Percentiles rank a stretch among this genome's conserved stretches.
phyloP scores from a whole-genome alignment of 2,113 vertebrate genomes.

The Tursiops truncatus region DNA sequence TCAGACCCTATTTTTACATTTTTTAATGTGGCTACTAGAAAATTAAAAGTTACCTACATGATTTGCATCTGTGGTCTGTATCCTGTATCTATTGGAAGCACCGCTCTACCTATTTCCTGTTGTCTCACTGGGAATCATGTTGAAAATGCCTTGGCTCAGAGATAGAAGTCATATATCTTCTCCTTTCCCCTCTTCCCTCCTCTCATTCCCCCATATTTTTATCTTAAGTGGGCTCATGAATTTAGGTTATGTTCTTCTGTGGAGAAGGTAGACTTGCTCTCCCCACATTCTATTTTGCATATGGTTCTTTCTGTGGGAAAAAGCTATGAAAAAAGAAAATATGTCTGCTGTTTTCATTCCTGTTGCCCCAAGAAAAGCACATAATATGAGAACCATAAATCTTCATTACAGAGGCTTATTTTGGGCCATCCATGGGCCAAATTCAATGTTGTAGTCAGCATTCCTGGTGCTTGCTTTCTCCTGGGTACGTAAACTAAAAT shows the following conservation, averaged over 20 bases:
- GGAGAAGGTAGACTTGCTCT: neutral
- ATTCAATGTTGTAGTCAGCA: neutral
- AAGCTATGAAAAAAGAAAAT: neutral
- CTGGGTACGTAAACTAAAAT: neutral
- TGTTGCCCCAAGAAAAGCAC: neutral
- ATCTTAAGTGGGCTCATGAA: neutral
- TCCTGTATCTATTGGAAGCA: neutral
- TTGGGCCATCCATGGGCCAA: neutral
- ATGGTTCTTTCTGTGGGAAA: neutral
- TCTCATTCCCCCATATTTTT: neutral
- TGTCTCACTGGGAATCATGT: neutral
- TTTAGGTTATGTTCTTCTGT: neutral
- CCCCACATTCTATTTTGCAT: neutral
- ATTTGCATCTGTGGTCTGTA: neutral
- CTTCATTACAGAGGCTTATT: neutral
- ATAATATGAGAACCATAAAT: neutral
- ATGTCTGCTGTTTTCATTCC: neutral
- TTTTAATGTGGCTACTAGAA: neutral
- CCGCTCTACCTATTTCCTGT: neutral
- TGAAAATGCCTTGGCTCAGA: neutral
- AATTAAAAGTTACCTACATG: neutral
- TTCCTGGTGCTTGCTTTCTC: neutral
- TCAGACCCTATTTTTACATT: no score
- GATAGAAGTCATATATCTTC: neutral
- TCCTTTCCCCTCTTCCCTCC: accelerated